phyloP scores from a whole-genome alignment of 2,888 invertebrate species.

The Atethmia centrago region DNA sequence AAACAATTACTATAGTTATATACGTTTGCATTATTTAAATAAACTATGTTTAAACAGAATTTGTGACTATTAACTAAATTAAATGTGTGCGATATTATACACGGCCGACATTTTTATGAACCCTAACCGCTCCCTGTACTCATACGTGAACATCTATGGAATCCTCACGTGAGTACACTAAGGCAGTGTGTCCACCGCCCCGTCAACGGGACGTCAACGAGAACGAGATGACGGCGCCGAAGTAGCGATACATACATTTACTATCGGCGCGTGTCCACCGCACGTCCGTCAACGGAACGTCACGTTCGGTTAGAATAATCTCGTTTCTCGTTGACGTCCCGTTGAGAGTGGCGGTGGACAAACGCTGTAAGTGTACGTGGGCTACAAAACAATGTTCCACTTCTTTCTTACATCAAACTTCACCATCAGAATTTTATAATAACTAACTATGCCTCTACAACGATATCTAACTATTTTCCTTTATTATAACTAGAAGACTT shows the following conservation, averaged over 20 bases:
- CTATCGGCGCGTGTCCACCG: no score
- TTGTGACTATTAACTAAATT: constrained; percentile 30
- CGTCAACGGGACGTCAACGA: no score
- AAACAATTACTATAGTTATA: constrained; percentile 54
- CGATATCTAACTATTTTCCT: constrained; percentile 37
- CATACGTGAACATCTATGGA: background rate
- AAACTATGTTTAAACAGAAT: constrained; percentile 33
- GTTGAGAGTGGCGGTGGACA: no score
- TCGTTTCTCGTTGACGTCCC: no score
- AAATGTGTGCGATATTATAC: constrained; percentile 42
- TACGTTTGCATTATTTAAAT: constrained; percentile 39
- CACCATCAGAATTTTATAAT: constrained; percentile 47
- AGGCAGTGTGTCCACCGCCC: no score
- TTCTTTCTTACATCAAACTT: constrained; percentile 24
- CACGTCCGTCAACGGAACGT: no score
- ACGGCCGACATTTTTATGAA: constrained; percentile 19
- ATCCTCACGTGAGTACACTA: constrained; percentile 14
- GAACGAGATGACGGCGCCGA: no score
- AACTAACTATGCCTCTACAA: constrained; percentile 58
- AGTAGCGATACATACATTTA: no score
- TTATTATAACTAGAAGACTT: constrained; percentile 41
- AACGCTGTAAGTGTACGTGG: background rate
- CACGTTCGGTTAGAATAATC: no score
- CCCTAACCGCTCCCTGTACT: constrained; percentile 17
- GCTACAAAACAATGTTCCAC: constrained; percentile 7